Percentiles rank a stretch among this genome's conserved stretches.
phyloP scores from a whole-genome alignment of 2,888 invertebrate species.

The Drosophila parthenogenetica region DNA sequence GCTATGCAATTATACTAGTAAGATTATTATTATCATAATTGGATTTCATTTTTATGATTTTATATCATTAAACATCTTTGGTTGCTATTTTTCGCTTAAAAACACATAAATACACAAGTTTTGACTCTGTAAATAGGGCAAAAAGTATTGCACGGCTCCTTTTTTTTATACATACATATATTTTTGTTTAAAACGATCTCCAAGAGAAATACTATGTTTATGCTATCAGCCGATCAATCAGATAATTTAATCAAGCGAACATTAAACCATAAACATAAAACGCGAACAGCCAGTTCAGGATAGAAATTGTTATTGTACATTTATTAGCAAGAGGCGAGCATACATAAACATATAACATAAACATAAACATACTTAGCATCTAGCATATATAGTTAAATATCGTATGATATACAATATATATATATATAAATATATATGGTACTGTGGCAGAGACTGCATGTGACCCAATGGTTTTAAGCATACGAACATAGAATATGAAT shows the following conservation, averaged over 20 bases:
- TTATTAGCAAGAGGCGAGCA: constrained; percentile 50
- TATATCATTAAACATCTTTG: constrained; percentile 1
- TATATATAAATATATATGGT: constrained; percentile 32
- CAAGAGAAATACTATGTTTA: constrained; percentile 28
- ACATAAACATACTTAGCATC: constrained; percentile 31
- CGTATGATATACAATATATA: constrained; percentile 48
- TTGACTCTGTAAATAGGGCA: constrained; percentile 53
- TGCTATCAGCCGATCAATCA: constrained; percentile 32
- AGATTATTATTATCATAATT: constrained; percentile 13
- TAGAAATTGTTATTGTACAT: constrained; percentile 66
- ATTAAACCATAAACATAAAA: constrained; percentile 15
- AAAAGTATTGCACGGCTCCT: constrained; percentile 24
- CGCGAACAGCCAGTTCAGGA: constrained; percentile 43
- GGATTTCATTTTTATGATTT: constrained; percentile 5
- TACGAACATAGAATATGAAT: constrained; percentile 22
- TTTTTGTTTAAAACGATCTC: constrained; percentile 48
- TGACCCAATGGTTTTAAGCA: constrained; percentile 47
- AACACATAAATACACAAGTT: constrained; percentile 4
- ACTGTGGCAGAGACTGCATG: constrained; percentile 36
- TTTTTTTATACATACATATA: neutral
- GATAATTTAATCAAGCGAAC: constrained; percentile 25
- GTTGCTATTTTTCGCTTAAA: constrained; percentile 3
- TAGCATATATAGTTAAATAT: constrained; percentile 39
- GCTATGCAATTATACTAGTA: constrained; percentile 22
- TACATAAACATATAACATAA: constrained; percentile 22